Percentiles rank a stretch among this genome's conserved stretches.
Evolutionary conservation across 2,888 invertebrate genomes (phyloP).

Genomic region (Liopterus haemorrhoidalis): DNA sequence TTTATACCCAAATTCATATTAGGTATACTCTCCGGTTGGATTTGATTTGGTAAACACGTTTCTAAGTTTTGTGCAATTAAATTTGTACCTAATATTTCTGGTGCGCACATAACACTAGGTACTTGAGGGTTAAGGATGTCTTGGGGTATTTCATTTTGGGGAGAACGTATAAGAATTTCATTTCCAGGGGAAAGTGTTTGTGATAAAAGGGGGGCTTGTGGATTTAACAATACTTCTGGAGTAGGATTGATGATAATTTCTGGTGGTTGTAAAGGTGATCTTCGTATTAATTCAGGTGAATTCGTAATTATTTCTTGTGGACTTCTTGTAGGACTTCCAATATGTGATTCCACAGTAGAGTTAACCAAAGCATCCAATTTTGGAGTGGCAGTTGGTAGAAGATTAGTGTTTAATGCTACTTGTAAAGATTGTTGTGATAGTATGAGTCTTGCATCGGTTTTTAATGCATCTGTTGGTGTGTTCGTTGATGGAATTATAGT

Average conservation of each 20-base stretch:
- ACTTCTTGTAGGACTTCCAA: slow-evolving; percentile 42
- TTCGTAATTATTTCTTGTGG: slow-evolving; percentile 27
- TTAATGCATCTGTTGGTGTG: slow-evolving; percentile 43
- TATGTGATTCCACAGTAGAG: slow-evolving; percentile 51
- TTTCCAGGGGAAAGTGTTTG: slow-evolving; percentile 27
- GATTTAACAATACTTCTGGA: slow-evolving; percentile 44
- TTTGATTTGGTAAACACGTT: too few relatives aligned
- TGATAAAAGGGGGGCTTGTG: slow-evolving; percentile 39
- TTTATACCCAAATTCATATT: too few relatives aligned
- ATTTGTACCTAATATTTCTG: slow-evolving; percentile 47
- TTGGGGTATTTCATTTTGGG: slow-evolving; percentile 44
- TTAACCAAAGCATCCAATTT: slow-evolving; percentile 58
- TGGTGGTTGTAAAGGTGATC: slow-evolving; percentile 19
- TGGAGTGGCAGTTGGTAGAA: slow-evolving; percentile 36
- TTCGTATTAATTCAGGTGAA: slow-evolving; percentile 16
- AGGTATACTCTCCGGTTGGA: too few relatives aligned
- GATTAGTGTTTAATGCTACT: slow-evolving; percentile 17
- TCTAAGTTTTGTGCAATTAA: slow-evolving; percentile 52
- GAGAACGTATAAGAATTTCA: slow-evolving; percentile 29
- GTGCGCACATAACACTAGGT: slow-evolving; percentile 54
- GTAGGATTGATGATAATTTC: slow-evolving; percentile 32
- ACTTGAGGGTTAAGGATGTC: slow-evolving; percentile 57
- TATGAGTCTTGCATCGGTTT: background rate
- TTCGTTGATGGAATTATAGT: slow-evolving; percentile 42
- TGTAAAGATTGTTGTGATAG: slow-evolving; percentile 16